Evolutionary conservation across 2,113 vertebrate species (phyloP), one percentile per base, ranked within the genome.

Genomic region (Lethenteron reissneri): DNA sequence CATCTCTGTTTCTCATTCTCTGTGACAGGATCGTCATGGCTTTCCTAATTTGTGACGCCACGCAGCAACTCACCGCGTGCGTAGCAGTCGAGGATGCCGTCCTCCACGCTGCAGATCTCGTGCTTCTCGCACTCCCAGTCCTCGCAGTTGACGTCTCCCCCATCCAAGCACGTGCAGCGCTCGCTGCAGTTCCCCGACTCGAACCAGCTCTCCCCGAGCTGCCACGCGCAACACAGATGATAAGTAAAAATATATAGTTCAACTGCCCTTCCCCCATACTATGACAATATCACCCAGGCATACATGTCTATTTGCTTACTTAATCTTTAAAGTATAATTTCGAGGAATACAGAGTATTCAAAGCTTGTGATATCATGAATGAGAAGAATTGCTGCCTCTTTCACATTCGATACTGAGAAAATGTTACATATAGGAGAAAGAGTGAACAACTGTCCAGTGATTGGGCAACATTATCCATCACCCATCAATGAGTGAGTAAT

Each of bases 171-270:
- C 56, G 76, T 80, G 68, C 87, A 92, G 68, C 83, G 86, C 73
- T 86, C 78, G 1, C 78, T 82, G 77, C 88, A 92, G 78, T 81
- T 56, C 3, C 70, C 58, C 58, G 69, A 57, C 1, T 81, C 77
- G 75, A 88, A 88, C 89, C 88, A 92, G 56, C 77, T 81, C 76
- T 85, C 83, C 73, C 84, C 81, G 57, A 78, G 77, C 88, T 92
- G 56, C 72, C 69, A 1, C 19, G 56, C 70, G 10, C 73, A 56
- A 15, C 56, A 13, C 19, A 8, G 21, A 15, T 57, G 58, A 9
- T 72, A n/a, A 56, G 11, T 56, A 56, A 62, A 62, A 21, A 41
- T 10, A 56, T 17, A 17, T 56, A 2, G n/a, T 13, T 56, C 3
- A 57, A 58, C 14, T 57, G 56, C 9, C 58, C 70, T 15, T 12